phyloP scores from a whole-genome alignment of 2,797 vertebrate genomes.

The Dendrocincla fuliginosa region DNA sequence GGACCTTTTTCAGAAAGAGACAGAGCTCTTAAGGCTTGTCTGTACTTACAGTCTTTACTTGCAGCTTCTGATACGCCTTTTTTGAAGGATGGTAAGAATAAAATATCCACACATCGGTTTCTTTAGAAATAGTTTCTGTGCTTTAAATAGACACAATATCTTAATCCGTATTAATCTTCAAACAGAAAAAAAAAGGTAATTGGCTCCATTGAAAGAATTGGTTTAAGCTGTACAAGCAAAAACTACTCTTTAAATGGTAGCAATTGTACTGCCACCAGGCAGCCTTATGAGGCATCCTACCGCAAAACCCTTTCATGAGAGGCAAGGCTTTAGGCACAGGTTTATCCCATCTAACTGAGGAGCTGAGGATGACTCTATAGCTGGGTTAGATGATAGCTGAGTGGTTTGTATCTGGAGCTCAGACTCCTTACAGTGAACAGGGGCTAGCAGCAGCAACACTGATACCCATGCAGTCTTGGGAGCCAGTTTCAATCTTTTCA shows the following conservation, averaged over 20 bases:
- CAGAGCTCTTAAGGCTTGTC: background rate
- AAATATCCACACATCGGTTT: background rate
- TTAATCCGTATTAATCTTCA: background rate
- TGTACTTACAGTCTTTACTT: background rate
- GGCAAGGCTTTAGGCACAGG: background rate
- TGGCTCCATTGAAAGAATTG: slow-evolving; percentile 1
- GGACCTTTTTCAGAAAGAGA: background rate
- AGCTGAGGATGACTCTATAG: background rate
- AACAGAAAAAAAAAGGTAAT: background rate
- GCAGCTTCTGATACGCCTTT: background rate
- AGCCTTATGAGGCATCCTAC: background rate
- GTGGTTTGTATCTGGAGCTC: background rate
- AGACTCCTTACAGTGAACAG: accelerated
- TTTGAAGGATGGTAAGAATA: background rate
- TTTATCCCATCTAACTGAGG: background rate
- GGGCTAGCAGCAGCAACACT: background rate
- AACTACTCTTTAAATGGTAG: background rate
- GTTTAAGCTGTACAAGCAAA: slow-evolving; percentile 16
- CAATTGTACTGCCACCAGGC: background rate
- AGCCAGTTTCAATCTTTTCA: background rate
- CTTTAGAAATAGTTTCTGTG: background rate
- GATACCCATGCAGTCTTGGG: background rate
- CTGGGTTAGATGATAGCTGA: background rate
- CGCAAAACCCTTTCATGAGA: background rate
- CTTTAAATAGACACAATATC: background rate